Percentiles rank a stretch among this genome's conserved stretches.
These are phyloP conservation scores for human (Homo sapiens) DNA, from an alignment of 2,113 vertebrate genomes.

Conservation along the genomic window DNA sequence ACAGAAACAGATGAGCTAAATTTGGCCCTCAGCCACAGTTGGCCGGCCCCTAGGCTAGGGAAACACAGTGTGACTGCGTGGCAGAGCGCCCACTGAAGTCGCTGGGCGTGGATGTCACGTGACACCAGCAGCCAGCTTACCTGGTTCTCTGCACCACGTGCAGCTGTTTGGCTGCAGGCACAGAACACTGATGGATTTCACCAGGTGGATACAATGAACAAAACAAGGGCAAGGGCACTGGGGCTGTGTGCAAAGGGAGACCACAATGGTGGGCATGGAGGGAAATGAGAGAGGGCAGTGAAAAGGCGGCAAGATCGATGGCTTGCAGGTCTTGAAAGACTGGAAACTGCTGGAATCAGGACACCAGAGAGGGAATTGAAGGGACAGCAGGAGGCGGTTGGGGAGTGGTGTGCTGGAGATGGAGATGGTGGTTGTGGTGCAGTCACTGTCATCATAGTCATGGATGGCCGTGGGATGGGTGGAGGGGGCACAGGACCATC, in stretches of 20 bases:
- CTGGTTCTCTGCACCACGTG: background rate
- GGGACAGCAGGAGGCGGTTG: fast-evolving
- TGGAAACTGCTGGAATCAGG: background rate
- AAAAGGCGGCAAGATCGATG: background rate
- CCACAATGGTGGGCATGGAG: fast-evolving
- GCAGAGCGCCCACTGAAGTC: background rate
- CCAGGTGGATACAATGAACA: background rate
- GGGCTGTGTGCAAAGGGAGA: background rate
- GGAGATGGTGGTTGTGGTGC: background rate
- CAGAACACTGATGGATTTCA: background rate
- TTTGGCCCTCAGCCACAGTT: background rate
- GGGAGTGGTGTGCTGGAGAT: background rate
- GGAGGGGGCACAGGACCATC: background rate
- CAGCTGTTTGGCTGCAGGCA: background rate
- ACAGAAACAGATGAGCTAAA: background rate
- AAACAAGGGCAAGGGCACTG: background rate
- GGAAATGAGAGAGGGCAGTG: background rate
- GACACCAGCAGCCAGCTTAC: background rate
- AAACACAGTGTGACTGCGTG: no score
- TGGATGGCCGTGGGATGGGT: background rate
- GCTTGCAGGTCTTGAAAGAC: background rate
- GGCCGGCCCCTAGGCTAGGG: background rate
- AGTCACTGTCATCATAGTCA: background rate
- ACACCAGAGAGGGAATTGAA: no score
- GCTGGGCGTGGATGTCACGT: no score